phyloP scores from a whole-genome alignment of 2,113 vertebrate genomes.

The Thomomys bottae region DNA sequence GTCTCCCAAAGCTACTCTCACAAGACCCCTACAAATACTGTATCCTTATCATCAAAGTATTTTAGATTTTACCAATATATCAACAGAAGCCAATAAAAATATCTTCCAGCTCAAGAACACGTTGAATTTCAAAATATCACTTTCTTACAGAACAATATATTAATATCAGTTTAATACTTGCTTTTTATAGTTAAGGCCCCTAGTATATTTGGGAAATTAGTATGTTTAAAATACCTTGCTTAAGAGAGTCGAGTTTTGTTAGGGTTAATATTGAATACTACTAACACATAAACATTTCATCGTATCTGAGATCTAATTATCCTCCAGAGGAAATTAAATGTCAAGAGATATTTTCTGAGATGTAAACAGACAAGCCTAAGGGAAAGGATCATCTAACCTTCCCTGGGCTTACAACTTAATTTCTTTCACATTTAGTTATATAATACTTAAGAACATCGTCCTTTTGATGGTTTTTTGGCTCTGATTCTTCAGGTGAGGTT shows the following conservation, averaged over 20 bases:
- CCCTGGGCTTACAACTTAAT: neutral
- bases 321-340: conserved; percentile 12
- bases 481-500: conserved; percentile 30
- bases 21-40: neutral
- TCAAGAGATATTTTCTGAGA: conserved; percentile 40
- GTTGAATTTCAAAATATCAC: neutral
- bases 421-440: neutral
- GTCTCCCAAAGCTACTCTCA: neutral
- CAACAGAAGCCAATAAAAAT: neutral
- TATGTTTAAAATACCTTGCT: too few species aligned
- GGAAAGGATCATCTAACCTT: neutral
- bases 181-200: neutral
- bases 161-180: neutral
- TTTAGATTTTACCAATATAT: neutral
- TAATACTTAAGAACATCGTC: neutral
- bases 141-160: neutral
- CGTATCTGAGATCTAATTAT: conserved; percentile 6
- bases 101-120: neutral
- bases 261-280: neutral
- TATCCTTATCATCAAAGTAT: neutral
- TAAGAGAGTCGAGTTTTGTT: neutral
- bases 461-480: conserved; percentile 41
- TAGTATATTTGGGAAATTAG: neutral
- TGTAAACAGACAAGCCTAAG: conserved; percentile 55
- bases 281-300: neutral